These are phyloP conservation scores for Byasa hedistus DNA, from an alignment of 2,888 invertebrate species.

Conservation along the genomic window DNA sequence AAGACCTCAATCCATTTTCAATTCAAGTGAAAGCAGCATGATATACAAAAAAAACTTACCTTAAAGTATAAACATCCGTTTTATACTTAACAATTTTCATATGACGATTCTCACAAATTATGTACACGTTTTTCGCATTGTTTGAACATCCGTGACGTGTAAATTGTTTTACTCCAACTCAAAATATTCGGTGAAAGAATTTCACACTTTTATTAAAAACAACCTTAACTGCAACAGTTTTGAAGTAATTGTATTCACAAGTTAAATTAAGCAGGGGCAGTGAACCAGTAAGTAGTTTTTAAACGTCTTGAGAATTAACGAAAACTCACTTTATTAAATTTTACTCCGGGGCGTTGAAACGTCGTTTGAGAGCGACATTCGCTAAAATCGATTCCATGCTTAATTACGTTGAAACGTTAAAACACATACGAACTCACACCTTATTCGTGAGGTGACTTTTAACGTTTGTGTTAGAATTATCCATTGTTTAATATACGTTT, in stretches of 20 bases:
- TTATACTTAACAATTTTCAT: not conserved
- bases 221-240: not conserved
- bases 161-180: too few species aligned
- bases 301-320: slow-evolving; percentile 29
- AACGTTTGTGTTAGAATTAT: not conserved
- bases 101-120: not conserved
- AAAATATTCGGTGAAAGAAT: too few species aligned
- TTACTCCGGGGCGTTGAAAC: slow-evolving; percentile 39
- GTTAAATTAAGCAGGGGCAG: slow-evolving; percentile 17
- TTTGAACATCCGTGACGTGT: too few species aligned
- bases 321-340: slow-evolving; percentile 36
- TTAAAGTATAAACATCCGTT: slow-evolving; percentile 19
- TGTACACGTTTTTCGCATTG: too few species aligned
- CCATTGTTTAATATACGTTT: not conserved
- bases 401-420: slow-evolving; percentile 9
- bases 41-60: slow-evolving; percentile 9
- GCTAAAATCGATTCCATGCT: slow-evolving; percentile 17
- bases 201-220: not conserved
- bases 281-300: slow-evolving; percentile 30
- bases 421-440: not conserved
- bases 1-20: slow-evolving; percentile 61
- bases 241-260: slow-evolving; percentile 13
- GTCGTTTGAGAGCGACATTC: slow-evolving; percentile 19
- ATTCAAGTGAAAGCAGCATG: slow-evolving; percentile 64
- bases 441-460: not conserved